These are phyloP conservation scores for Suricata suricatta DNA, from an alignment of 2,113 vertebrate species.

Conservation along the genomic window DNA sequence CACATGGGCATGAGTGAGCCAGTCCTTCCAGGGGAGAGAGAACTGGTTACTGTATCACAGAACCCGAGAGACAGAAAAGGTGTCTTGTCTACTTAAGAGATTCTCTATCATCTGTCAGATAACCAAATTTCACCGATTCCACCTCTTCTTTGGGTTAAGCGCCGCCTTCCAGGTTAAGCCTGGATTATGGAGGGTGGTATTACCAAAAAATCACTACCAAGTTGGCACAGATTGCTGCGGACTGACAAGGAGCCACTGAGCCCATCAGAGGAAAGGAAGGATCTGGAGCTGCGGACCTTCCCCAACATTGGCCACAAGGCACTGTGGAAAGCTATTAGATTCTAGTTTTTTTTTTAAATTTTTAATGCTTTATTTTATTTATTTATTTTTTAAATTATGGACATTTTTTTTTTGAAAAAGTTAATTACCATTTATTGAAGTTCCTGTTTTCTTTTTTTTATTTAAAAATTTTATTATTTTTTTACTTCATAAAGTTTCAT, in stretches of 20 bases:
- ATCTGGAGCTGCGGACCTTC: neutral
- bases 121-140: neutral
- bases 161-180: neutral
- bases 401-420: too few relatives aligned
- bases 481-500: too few relatives aligned
- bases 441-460: too few relatives aligned
- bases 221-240: neutral
- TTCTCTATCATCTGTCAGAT: neutral
- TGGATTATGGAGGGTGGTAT: neutral
- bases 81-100: neutral
- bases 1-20: rapidly evolving
- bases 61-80: neutral
- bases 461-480: too few relatives aligned
- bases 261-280: neutral
- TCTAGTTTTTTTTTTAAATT: neutral
- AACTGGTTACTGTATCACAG: neutral
- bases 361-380: too few relatives aligned
- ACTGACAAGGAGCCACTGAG: neutral
- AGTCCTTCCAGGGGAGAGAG: neutral
- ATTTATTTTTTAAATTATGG: too few relatives aligned
- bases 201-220: too few relatives aligned
- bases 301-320: neutral
- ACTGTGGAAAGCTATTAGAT: neutral
- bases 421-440: too few relatives aligned
- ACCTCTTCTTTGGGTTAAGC: neutral